Conservation (phyloP, 2,888 invertebrate species). For the Drosophila mulleri region DNA sequence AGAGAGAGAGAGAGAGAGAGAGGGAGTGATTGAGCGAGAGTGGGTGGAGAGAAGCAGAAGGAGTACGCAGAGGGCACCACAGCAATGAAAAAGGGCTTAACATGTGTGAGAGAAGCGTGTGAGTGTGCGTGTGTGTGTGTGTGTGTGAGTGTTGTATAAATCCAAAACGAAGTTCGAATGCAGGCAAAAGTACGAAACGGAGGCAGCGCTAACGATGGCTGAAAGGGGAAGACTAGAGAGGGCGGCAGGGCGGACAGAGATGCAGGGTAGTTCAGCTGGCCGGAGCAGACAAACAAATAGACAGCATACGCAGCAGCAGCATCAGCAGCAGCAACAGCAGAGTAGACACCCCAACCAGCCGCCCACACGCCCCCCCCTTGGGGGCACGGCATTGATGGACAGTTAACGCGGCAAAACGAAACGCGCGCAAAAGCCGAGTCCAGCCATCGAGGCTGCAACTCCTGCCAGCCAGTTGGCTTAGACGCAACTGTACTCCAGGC, state of each 20-base stretch:
- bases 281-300: slow-evolving; percentile 62
- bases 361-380: slow-evolving; percentile 50
- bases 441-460: slow-evolving; percentile 23
- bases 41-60: background rate
- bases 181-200: slow-evolving; percentile 60
- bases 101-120: slow-evolving; percentile 27
- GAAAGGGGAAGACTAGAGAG: slow-evolving; percentile 1
- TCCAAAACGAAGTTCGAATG: slow-evolving; percentile 75
- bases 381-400: slow-evolving; percentile 71
- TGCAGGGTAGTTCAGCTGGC: slow-evolving; percentile 53
- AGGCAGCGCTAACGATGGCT: slow-evolving; percentile 68
- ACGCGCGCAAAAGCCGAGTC: slow-evolving; percentile 72
- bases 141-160: slow-evolving; percentile 31
- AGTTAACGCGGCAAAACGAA: slow-evolving; percentile 80
- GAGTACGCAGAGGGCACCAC: slow-evolving; percentile 27
- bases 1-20: slow-evolving; percentile 18
- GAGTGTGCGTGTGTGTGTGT: slow-evolving; percentile 6
- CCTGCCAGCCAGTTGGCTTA: slow-evolving; percentile 70
- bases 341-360: background rate
- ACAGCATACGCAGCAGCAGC: slow-evolving; percentile 34
- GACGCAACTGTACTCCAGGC: slow-evolving; percentile 71
- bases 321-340: slow-evolving; percentile 6
- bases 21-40: too few relatives aligned
- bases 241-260: background rate
- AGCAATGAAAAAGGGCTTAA: slow-evolving; percentile 62